Conservation (phyloP, 2,113 vertebrate genomes). For the Leucosticte australis region DNA sequence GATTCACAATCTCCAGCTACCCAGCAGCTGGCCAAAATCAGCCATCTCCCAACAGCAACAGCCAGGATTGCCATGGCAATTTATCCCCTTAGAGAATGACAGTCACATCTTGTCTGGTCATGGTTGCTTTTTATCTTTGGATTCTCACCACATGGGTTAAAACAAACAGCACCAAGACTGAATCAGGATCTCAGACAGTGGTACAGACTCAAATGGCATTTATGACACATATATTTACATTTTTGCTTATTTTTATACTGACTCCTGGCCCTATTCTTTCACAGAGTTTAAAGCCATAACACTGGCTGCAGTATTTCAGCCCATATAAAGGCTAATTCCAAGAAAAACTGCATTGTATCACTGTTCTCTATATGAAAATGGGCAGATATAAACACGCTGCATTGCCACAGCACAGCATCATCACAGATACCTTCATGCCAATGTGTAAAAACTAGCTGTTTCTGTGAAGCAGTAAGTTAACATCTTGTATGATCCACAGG, state of each 20-base stretch:
- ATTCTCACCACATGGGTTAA: neutral
- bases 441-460: neutral
- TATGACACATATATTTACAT: neutral
- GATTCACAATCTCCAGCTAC: neutral
- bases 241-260: neutral
- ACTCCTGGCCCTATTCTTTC: neutral
- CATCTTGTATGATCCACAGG: neutral
- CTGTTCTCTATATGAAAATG: neutral
- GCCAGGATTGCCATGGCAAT: neutral
- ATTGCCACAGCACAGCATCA: neutral
- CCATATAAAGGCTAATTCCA: neutral
- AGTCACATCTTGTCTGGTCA: neutral
- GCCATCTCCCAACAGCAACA: neutral
- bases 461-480: neutral
- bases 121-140: neutral
- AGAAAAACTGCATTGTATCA: neutral
- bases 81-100: neutral
- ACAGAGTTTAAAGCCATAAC: neutral
- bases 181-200: neutral
- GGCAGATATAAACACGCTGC: neutral
- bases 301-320: neutral
- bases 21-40: conserved; percentile 16
- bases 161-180: neutral
- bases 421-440: neutral
- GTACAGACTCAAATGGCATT: neutral